Percentiles rank a stretch among this genome's conserved stretches.
Conservation (phyloP, 2,888 invertebrate species). For the Eristalinus aeneus region DNA sequence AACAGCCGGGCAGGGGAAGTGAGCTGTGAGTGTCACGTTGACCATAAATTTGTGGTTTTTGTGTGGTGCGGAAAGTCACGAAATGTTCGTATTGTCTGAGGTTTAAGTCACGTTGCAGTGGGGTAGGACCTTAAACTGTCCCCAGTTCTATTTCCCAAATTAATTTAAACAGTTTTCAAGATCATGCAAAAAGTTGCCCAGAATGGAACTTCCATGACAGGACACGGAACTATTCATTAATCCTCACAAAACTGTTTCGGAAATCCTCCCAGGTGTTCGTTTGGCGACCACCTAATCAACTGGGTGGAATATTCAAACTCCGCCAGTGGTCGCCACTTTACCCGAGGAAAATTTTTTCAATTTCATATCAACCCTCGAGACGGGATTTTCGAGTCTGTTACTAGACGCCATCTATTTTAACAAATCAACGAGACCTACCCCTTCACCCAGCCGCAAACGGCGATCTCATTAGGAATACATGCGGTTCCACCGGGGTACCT, state of each 20-base stretch:
- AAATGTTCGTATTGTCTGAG: too few species aligned
- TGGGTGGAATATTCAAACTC: neutral
- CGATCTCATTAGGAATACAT: conserved; percentile 26
- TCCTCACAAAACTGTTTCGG: neutral
- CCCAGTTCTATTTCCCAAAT: too few species aligned
- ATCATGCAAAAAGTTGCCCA: neutral
- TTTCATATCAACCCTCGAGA: neutral
- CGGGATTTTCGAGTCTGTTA: neutral
- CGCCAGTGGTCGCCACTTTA: neutral
- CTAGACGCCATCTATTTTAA: neutral
- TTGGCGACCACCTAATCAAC: neutral
- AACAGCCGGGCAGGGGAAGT: neutral
- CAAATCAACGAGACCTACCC: neutral
- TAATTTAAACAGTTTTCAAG: too few species aligned
- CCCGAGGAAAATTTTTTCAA: neutral
- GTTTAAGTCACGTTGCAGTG: too few species aligned
- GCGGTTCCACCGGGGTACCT: neutral
- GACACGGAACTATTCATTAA: neutral
- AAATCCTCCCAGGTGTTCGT: neutral
- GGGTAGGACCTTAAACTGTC: too few species aligned
- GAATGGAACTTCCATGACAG: neutral
- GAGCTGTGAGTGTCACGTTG: neutral
- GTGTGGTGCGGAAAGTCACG: neutral
- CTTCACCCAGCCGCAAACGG: neutral
- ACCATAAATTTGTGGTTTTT: neutral